phyloP scores from a whole-genome alignment of 2,888 invertebrate genomes.

The Stictocephala bisonia region DNA sequence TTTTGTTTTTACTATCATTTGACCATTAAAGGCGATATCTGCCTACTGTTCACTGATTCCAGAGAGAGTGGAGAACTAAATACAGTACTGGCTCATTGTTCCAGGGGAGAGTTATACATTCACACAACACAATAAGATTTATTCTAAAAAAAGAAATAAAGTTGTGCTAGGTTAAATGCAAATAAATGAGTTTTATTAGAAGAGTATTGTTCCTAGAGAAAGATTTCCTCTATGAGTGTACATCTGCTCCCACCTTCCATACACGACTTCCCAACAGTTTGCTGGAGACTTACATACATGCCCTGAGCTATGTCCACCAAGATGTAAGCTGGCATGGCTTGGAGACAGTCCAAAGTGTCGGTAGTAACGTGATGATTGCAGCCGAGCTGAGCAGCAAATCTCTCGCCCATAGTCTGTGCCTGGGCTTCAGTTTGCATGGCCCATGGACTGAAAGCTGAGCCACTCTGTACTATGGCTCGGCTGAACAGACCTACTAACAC shows the following conservation, averaged over 20 bases:
- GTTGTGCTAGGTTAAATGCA: no score
- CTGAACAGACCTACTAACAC: constrained; percentile 42
- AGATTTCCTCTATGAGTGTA: not conserved
- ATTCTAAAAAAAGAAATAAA: no score
- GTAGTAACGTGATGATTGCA: constrained; percentile 17
- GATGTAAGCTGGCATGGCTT: constrained; percentile 12
- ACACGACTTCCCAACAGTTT: not conserved
- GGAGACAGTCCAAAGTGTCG: constrained; percentile 17
- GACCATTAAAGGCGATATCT: no score
- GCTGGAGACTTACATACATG: constrained; percentile 19
- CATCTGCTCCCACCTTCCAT: not conserved
- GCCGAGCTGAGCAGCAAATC: constrained; percentile 13
- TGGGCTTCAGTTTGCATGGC: not conserved
- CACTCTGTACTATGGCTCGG: constrained; percentile 40
- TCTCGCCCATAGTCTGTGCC: constrained; percentile 1
- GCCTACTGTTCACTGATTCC: no score
- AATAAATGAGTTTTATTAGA: not conserved
- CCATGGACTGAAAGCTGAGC: constrained; percentile 35
- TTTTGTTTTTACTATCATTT: no score
- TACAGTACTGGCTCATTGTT: no score
- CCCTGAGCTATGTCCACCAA: not conserved
- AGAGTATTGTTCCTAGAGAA: not conserved
- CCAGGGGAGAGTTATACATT: no score
- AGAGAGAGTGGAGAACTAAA: no score
- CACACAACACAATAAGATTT: no score